Evolutionary conservation across 2,797 vertebrate genomes (phyloP), one percentile per base, ranked within the genome.

Genomic region (Schizopygopsis pylzovi): DNA sequence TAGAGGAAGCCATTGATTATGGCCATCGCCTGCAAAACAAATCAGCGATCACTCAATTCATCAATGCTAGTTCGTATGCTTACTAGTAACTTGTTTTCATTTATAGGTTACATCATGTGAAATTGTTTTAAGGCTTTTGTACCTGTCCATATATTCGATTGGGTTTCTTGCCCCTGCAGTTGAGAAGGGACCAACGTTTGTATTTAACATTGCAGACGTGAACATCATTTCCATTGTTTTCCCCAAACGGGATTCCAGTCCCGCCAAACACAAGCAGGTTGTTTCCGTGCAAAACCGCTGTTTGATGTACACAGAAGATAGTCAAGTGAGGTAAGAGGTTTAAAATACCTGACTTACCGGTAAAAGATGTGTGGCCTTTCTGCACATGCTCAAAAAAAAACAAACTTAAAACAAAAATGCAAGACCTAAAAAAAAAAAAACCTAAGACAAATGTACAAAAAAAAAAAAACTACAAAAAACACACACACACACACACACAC

Each of bases 81-180:
- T 73, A 3, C 20, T 18, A 45, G 22, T 10, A 20, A 54, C 52
- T 54, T 8, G 52, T 25, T 61, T 61, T 52, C 39, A 56, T 45
- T 33, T 8, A 22, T 20, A 20, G 43, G 13, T 71, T 25, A 63
- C 11, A 63, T 25, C 4, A 49, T 33, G 25, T 8, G 1, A 45
- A 39, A 15, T 25, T 5, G 33, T 18, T 11, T 43, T 6, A 11
- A 4, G 49, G 6, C 20, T 49, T 63, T 49, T 25, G 13, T 93
- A 99, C 98, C 97, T 99, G 98, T 89, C 98, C 98, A 1, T 99
- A 99, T 88, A 99, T 98, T 25, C 97, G 94, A 88, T 97, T 99
- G 61, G 98, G 98, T 89, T 99, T 99, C 94, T 99, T 99, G 41
- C 98, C 98, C 1, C 97, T 93, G 92, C 98, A 99, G 95, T 96